Evolutionary conservation across 2,888 invertebrate species (phyloP).

Genomic region (Macrosoma leucophasiata): DNA sequence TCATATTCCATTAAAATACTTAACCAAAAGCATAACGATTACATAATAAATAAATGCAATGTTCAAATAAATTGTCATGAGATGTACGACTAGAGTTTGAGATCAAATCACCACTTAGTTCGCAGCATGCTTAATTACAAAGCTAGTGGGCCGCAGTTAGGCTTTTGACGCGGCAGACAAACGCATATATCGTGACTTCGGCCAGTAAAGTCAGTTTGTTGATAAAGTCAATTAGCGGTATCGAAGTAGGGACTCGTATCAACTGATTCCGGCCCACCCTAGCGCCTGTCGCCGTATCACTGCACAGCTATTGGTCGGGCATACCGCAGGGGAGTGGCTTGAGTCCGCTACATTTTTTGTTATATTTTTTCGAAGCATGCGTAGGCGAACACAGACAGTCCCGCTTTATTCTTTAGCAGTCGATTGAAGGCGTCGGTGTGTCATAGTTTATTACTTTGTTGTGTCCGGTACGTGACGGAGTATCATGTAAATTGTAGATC

Average conservation of each 20-base stretch:
- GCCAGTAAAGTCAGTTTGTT: conserved; percentile 74
- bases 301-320: conserved; percentile 55
- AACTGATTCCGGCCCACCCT: conserved; percentile 67
- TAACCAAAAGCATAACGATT: too few relatives aligned
- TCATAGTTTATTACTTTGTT: conserved; percentile 68
- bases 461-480: conserved; percentile 49
- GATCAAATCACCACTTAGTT: conserved; percentile 61
- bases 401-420: conserved; percentile 69
- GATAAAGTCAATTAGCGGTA: conserved; percentile 76
- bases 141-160: conserved; percentile 64
- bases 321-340: conserved; percentile 63
- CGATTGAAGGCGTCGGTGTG: conserved; percentile 71
- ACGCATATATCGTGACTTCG: conserved; percentile 73
- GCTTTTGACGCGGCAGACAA: conserved; percentile 71
- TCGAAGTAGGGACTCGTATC: conserved; percentile 71
- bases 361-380: conserved; percentile 55
- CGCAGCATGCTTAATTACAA: conserved; percentile 62
- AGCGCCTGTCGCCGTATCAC: conserved; percentile 46
- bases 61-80: conserved; percentile 14
- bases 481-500: conserved; percentile 61
- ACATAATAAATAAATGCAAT: too few relatives aligned
- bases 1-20: too few relatives aligned
- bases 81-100: conserved; percentile 23
- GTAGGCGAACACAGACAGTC: conserved; percentile 57
- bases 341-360: conserved; percentile 59